Conservation (phyloP, 1,140 invertebrate genomes). For the Drosophila sp. region DNA sequence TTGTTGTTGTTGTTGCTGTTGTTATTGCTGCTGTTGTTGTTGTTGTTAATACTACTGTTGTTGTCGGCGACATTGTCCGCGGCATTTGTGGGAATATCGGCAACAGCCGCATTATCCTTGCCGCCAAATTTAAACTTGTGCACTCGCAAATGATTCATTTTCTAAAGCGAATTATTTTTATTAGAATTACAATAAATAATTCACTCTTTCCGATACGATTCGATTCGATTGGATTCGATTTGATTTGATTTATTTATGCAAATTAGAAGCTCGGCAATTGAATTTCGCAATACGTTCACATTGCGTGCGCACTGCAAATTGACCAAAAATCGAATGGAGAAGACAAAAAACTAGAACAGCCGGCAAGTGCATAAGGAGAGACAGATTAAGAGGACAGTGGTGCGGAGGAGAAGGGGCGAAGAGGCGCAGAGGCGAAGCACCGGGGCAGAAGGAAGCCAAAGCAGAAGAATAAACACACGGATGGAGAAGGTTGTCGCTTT, state of each 20-base stretch:
- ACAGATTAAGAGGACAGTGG: not conserved
- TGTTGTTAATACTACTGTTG: slow-evolving; percentile 36
- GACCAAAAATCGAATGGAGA: slow-evolving; percentile 34
- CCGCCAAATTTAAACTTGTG: slow-evolving; percentile 77
- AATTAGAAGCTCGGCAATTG: not conserved
- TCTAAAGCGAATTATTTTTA: slow-evolving; percentile 10
- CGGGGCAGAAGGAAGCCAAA: slow-evolving; percentile 44
- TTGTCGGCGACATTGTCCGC: slow-evolving; percentile 5
- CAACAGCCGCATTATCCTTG: slow-evolving; percentile 60
- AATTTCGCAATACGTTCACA: slow-evolving; percentile 16
- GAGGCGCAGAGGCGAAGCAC: slow-evolving; percentile 17
- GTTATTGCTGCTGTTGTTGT: slow-evolving; percentile 37
- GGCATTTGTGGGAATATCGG: slow-evolving; percentile 45
- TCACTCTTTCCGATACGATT: slow-evolving; percentile 5
- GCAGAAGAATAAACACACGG: slow-evolving; percentile 39
- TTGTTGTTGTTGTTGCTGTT: slow-evolving; percentile 35
- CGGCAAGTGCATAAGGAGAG: slow-evolving; percentile 32
- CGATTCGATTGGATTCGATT: slow-evolving; percentile 14
- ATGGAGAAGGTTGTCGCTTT: slow-evolving; percentile 21
- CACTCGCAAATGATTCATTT: slow-evolving; percentile 81
- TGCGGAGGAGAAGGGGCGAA: not conserved
- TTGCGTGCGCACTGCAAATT: slow-evolving; percentile 46
- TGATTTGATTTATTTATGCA: not conserved
- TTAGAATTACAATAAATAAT: slow-evolving; percentile 4
- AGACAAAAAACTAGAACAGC: slow-evolving; percentile 27